These are phyloP conservation scores for Drosophila mayri DNA, from an alignment of 1,140 invertebrate species.

Conservation along the genomic window DNA sequence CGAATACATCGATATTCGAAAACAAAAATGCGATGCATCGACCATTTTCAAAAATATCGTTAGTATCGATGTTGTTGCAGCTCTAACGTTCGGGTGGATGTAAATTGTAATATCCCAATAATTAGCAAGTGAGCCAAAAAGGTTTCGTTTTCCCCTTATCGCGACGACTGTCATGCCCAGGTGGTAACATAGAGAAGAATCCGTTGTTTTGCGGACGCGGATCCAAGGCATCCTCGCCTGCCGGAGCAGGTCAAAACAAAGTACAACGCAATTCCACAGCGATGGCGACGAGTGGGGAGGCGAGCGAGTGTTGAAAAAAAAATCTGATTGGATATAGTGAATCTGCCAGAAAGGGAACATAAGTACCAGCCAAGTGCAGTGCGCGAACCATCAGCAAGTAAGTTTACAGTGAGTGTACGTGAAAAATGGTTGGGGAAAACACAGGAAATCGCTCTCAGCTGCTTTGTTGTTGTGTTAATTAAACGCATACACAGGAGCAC, in stretches of 20 bases:
- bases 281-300: constrained; percentile 52
- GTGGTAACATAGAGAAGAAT: not conserved
- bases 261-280: constrained; percentile 54
- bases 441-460: constrained; percentile 47
- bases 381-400: constrained; percentile 37
- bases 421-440: constrained; percentile 17
- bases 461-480: constrained; percentile 69
- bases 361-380: constrained; percentile 15
- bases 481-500: constrained; percentile 29
- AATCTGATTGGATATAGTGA: constrained; percentile 18
- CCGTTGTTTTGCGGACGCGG: not conserved
- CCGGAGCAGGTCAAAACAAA: constrained; percentile 31
- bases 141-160: constrained; percentile 3
- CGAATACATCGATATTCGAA: not conserved
- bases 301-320: constrained; percentile 52
- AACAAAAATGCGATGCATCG: not conserved
- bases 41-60: not conserved
- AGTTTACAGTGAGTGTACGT: constrained; percentile 41
- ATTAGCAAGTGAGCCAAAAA: constrained; percentile 38
- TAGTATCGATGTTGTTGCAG: not conserved
- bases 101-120: constrained; percentile 40
- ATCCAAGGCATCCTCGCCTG: not conserved
- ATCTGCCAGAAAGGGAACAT: constrained; percentile 14
- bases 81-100: constrained; percentile 23
- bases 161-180: constrained; percentile 6